These are phyloP conservation scores for Callionymus lyra DNA, from an alignment of 2,113 vertebrate species.

Conservation along the genomic window DNA sequence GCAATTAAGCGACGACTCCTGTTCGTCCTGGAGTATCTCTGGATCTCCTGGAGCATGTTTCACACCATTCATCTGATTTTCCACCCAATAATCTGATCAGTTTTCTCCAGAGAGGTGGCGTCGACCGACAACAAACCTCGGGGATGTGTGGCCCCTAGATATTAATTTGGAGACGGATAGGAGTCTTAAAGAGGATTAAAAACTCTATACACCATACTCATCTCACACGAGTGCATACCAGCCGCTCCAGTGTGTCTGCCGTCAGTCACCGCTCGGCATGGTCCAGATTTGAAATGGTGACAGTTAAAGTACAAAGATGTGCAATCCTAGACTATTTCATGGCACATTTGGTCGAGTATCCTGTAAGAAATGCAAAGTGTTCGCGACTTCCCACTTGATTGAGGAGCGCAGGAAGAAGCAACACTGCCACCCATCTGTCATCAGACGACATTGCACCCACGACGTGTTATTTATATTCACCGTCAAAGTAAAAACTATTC, in stretches of 20 bases:
- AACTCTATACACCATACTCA: conserved; percentile 55
- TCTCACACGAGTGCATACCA: conserved; percentile 55
- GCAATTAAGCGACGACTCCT: conserved; percentile 52
- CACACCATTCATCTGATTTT: conserved; percentile 64
- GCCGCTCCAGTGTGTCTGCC: conserved; percentile 49
- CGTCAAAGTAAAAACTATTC: no score
- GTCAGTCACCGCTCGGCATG: conserved; percentile 57
- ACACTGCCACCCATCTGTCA: conserved; percentile 57
- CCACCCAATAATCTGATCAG: conserved; percentile 60
- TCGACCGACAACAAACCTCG: conserved; percentile 36
- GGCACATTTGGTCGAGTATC: conserved; percentile 57
- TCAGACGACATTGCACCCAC: conserved; percentile 36
- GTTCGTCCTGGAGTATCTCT: conserved; percentile 55
- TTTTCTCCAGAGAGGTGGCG: conserved; percentile 41
- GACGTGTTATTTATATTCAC: no score
- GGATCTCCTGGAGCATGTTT: conserved; percentile 56
- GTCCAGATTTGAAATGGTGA: conserved; percentile 63
- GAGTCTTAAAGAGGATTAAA: conserved; percentile 67
- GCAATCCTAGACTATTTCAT: conserved; percentile 68
- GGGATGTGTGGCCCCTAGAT: conserved; percentile 54
- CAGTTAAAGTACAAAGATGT: conserved; percentile 68
- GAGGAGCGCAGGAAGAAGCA: conserved; percentile 34
- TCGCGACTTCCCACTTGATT: conserved; percentile 18
- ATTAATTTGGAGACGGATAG: conserved; percentile 63
- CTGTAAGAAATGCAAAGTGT: conserved; percentile 53